A percentile compares a stretch with the other conserved stretches of the same genome.
phyloP scores from a whole-genome alignment of 2,888 invertebrate species.

The Limenitis camilla region DNA sequence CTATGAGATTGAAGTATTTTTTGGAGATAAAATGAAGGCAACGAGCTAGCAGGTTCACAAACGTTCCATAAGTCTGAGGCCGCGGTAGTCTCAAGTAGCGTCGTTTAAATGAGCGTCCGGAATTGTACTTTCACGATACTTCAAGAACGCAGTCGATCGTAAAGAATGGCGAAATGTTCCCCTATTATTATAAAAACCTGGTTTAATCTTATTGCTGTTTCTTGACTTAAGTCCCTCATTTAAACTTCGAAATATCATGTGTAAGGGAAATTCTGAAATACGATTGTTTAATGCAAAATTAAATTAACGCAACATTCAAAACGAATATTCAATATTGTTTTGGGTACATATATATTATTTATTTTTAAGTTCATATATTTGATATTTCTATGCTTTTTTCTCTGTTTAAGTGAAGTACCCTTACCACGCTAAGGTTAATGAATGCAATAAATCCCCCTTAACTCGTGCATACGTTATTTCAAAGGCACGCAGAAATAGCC shows the following conservation, averaged over 20 bases:
- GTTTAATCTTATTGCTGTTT: conserved; percentile 9
- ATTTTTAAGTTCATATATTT: conserved; percentile 4
- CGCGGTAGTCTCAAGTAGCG: conserved; percentile 48
- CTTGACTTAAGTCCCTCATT: conserved; percentile 4
- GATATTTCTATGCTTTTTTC: conserved; percentile 7
- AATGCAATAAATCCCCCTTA: conserved; percentile 42
- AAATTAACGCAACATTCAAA: background rate
- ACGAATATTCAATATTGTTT: background rate
- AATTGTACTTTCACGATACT: conserved; percentile 35
- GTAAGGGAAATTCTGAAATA: background rate
- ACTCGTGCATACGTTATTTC: conserved; percentile 46
- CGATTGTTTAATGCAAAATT: background rate
- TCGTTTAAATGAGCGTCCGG: conserved; percentile 48
- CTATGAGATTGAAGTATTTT: conserved; percentile 25
- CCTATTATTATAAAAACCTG: conserved; percentile 15
- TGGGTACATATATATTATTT: background rate
- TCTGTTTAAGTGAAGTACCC: conserved; percentile 28
- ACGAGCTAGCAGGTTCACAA: conserved; percentile 40
- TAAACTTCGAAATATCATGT: background rate
- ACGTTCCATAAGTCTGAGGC: conserved; percentile 39
- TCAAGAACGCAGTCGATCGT: conserved; percentile 39
- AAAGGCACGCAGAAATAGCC: conserved; percentile 56
- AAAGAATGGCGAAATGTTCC: conserved; percentile 26
- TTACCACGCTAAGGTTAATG: conserved; percentile 26
- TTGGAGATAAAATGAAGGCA: conserved; percentile 38